Conservation (phyloP, 2,113 vertebrate genomes). For the Leptocoma aspasia region DNA sequence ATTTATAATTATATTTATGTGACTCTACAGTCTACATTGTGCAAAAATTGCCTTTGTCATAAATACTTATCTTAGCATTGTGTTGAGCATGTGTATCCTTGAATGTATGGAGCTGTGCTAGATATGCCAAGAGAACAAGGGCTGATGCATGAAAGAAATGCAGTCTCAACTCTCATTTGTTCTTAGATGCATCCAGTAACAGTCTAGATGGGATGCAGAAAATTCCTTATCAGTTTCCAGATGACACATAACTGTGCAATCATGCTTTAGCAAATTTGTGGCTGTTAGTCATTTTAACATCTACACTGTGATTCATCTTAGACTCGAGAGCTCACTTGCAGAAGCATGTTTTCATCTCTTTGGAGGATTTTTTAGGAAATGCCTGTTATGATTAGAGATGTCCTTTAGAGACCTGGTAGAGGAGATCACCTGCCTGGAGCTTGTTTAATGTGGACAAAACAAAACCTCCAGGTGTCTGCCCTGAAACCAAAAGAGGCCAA, state of each 20-base stretch:
- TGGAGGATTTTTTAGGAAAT: not conserved
- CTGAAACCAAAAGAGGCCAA: not conserved
- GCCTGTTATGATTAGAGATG: not conserved
- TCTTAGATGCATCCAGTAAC: not conserved
- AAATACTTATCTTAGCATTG: rapidly evolving
- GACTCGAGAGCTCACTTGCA: not conserved
- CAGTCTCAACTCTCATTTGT: not conserved
- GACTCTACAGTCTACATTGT: not conserved
- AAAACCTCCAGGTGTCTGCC: not conserved
- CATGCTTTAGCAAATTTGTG: not conserved
- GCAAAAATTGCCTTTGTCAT: not conserved
- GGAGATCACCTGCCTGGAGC: not conserved
- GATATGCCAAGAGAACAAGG: not conserved
- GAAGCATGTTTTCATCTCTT: not conserved
- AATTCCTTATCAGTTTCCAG: not conserved
- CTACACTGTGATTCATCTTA: not conserved
- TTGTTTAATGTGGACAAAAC: not conserved
- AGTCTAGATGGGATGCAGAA: not conserved
- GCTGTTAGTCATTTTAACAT: not conserved
- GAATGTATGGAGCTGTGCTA: not conserved
- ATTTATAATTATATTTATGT: too few relatives aligned
- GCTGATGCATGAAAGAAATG: not conserved
- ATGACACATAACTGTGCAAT: not conserved
- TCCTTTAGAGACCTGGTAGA: not conserved
- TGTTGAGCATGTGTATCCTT: not conserved